Evolutionary conservation across 2,797 vertebrate genomes (phyloP), one percentile per base, ranked within the genome.

Genomic region (Tapirus indicus): DNA sequence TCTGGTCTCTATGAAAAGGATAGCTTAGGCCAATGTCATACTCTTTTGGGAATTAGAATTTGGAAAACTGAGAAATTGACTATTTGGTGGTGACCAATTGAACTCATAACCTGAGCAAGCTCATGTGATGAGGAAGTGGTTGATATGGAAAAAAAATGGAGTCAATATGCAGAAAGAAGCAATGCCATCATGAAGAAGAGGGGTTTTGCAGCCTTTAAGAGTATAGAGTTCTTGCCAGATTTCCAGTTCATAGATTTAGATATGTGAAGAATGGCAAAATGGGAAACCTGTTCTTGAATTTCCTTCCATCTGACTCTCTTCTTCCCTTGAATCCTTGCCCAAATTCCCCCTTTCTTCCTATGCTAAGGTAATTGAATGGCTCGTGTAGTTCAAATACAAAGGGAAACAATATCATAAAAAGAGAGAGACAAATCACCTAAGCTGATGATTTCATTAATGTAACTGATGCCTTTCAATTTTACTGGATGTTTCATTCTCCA

Each of bases 41-140:
- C 47, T 68, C 47, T 3, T 12, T 64, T 25, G n/a, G 58, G 9
- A 72, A 41, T 16, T 66, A 38, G 5, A 86, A 95, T 64, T 62
- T 58, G n/a, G 85, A 66, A 94, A 92, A 52, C 10, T 25, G 68
- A 71, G 52, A 90, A 32, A 11, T 27, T 86, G 49, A 52, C 29
- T 71, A 13, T 32, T 91, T 38, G 47, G 14, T 60, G 2, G 10
- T 77, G n/a, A 17, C 27, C 44, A 35, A 8, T 8, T 68, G 29
- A 41, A 80, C 38, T 83, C 49, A 60, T 27, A 27, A 14, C 5
- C 21, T 17, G 18, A 52, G 23, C 41, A 79, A 80, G 77, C 2
- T 20, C 66, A 47, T 8, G 21, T 74, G 56, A 78, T 23, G n/a
- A 77, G 62, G 32, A 68, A 75, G n/a, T 10, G 38, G 0, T 16